A percentile compares a stretch with the other conserved stretches of the same genome.
phyloP scores from a whole-genome alignment of 2,113 vertebrate genomes.

The Malurus melanocephalus region DNA sequence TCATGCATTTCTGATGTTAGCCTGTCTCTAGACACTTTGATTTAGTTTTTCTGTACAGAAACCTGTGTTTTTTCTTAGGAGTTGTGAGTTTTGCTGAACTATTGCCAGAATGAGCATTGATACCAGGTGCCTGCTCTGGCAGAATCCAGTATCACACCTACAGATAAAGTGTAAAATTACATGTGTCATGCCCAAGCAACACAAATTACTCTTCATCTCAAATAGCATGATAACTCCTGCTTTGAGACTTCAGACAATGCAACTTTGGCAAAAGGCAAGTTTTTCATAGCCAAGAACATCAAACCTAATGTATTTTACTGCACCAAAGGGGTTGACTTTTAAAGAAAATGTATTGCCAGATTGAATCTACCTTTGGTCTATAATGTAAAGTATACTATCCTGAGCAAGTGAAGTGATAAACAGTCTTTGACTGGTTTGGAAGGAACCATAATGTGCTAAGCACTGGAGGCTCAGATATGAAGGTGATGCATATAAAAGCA shows the following conservation, averaged over 20 bases:
- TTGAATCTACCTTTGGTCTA: slow-evolving; percentile 57
- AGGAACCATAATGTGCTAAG: not conserved
- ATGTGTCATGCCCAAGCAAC: slow-evolving; percentile 60
- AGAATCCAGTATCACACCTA: slow-evolving; percentile 70
- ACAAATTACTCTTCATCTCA: slow-evolving; percentile 73
- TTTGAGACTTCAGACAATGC: slow-evolving; percentile 68
- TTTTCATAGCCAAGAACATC: slow-evolving; percentile 71
- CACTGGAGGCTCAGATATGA: not conserved
- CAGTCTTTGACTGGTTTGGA: slow-evolving; percentile 1
- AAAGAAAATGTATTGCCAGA: slow-evolving; percentile 52
- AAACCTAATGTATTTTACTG: slow-evolving; percentile 70
- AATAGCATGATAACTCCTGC: slow-evolving; percentile 72
- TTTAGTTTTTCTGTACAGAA: not conserved
- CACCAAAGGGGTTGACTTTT: slow-evolving; percentile 41
- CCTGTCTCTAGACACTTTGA: not conserved
- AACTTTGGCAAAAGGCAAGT: slow-evolving; percentile 65
- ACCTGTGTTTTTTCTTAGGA: slow-evolving; percentile 21
- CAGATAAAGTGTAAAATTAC: slow-evolving; percentile 72
- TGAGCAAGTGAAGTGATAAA: slow-evolving; percentile 27
- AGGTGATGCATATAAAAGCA: not conserved
- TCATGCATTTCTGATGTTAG: not conserved
- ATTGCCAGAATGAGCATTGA: slow-evolving; percentile 66
- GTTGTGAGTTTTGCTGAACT: slow-evolving; percentile 56
- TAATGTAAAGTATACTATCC: slow-evolving; percentile 47
- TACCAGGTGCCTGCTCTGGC: slow-evolving; percentile 70